These are phyloP conservation scores for Orthonevra nobilis DNA, from an alignment of 2,888 invertebrate genomes.

Conservation along the genomic window DNA sequence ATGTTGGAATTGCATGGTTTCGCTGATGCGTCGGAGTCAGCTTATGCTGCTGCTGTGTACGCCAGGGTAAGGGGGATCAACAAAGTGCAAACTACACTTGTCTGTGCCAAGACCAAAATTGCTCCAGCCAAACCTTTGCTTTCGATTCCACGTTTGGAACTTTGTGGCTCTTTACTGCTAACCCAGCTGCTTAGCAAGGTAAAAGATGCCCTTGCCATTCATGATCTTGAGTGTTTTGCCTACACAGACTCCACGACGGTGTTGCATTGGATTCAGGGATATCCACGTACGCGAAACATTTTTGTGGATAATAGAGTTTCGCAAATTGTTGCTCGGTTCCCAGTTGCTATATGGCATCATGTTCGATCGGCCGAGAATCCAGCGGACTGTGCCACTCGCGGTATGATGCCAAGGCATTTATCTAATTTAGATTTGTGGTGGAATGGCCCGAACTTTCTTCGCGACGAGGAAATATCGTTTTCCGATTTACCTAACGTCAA, in stretches of 20 bases:
- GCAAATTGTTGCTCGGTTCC: constrained; percentile 20
- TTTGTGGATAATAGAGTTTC: constrained; percentile 33
- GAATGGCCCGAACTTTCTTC: constrained; percentile 20
- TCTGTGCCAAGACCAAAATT: constrained; percentile 32
- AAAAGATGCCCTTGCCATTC: constrained; percentile 4
- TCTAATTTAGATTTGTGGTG: constrained; percentile 15
- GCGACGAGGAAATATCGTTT: background rate
- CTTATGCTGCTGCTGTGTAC: constrained; percentile 36
- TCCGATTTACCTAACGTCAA: background rate
- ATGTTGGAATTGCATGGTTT: constrained; percentile 19
- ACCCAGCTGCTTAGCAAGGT: constrained; percentile 16
- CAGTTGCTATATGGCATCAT: constrained; percentile 39
- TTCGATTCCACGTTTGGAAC: constrained; percentile 23
- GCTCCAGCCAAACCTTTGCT: constrained; percentile 5
- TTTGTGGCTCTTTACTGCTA: constrained; percentile 26
- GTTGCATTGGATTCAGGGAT: constrained; percentile 41
- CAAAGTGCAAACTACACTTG: constrained; percentile 3
- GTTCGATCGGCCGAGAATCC: constrained; percentile 50
- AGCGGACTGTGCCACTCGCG: constrained; percentile 32
- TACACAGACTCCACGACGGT: constrained; percentile 26
- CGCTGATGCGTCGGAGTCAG: constrained; percentile 31
- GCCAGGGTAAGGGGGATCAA: background rate
- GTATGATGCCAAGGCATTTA: constrained; percentile 12
- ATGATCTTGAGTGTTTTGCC: constrained; percentile 15
- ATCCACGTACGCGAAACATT: constrained; percentile 31